A percentile compares a stretch with the other conserved stretches of the same genome.
phyloP scores from a whole-genome alignment of 2,113 vertebrate genomes.

The Entomyzon cyanotis region DNA sequence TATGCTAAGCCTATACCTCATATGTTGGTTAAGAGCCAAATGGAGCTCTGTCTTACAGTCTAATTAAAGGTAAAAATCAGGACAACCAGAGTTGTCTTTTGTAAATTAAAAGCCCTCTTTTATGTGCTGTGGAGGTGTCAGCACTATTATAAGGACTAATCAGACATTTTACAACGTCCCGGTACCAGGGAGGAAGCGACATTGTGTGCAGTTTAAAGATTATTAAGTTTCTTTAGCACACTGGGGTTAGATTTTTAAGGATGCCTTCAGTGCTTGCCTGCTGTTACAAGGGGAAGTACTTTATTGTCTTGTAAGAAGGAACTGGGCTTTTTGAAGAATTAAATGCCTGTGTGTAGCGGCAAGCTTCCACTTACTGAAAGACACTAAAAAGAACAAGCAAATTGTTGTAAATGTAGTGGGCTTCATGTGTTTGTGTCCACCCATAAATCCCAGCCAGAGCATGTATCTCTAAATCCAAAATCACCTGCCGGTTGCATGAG shows the following conservation, averaged over 20 bases:
- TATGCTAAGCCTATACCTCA: constrained; percentile 33
- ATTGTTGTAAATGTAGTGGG: neutral
- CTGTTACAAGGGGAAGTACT: constrained; percentile 70
- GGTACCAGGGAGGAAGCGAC: constrained; percentile 61
- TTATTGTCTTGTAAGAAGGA: constrained; percentile 74
- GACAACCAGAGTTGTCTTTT: constrained; percentile 71
- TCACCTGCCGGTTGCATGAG: neutral
- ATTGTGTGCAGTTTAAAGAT: constrained; percentile 74
- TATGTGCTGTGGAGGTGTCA: constrained; percentile 76
- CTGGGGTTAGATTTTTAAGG: constrained; percentile 72
- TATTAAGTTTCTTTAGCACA: constrained; percentile 72
- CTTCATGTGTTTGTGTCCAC: neutral
- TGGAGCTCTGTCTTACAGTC: constrained; percentile 62
- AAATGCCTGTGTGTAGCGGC: constrained; percentile 49
- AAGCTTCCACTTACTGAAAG: constrained; percentile 21
- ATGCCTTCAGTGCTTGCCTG: constrained; percentile 69
- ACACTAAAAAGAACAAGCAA: neutral
- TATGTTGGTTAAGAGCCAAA: constrained; percentile 69
- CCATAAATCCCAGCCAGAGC: neutral
- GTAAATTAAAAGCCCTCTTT: constrained; percentile 77
- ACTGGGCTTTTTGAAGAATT: constrained; percentile 59
- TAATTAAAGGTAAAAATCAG: constrained; percentile 81
- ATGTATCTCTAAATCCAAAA: neutral
- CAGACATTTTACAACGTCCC: constrained; percentile 78
- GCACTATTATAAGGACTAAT: constrained; percentile 76